phyloP scores from a whole-genome alignment of 2,797 vertebrate genomes.

The Platalea minor region DNA sequence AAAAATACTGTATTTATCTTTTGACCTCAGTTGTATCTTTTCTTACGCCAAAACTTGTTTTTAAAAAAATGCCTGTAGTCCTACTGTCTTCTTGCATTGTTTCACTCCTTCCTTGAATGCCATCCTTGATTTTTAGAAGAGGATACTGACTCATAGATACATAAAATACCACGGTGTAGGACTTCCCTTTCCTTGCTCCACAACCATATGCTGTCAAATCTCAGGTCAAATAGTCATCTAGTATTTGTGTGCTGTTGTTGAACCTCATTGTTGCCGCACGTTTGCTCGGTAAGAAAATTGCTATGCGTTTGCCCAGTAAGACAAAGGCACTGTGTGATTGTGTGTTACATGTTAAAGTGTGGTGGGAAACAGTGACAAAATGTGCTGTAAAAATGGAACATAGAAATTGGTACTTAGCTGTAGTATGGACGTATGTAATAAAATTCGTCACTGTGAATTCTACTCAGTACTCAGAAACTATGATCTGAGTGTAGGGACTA shows the following conservation, averaged over 20 bases:
- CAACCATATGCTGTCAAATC: not conserved
- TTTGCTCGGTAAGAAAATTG: not conserved
- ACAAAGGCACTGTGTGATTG: not conserved
- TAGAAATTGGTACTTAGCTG: not conserved
- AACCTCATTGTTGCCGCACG: not conserved
- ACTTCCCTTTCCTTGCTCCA: not conserved
- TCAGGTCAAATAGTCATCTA: not conserved
- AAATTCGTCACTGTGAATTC: not conserved
- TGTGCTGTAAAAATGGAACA: not conserved
- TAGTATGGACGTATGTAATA: not conserved
- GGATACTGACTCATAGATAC: not conserved
- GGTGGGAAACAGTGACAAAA: not conserved
- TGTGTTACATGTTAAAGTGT: not conserved
- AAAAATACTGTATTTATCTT: not conserved
- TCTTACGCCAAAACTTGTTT: not conserved
- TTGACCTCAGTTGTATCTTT: not conserved
- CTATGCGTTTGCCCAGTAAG: not conserved
- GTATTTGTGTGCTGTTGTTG: not conserved
- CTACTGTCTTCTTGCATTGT: not conserved
- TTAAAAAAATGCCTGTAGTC: not conserved
- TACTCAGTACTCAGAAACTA: not conserved
- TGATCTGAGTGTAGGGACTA: not conserved
- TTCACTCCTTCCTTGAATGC: not conserved
- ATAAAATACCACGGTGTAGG: not conserved
- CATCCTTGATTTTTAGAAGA: not conserved